Base-by-base conservation (phyloP, 2,888 invertebrate genomes). In the Yponomeuta malinellus region DNA sequence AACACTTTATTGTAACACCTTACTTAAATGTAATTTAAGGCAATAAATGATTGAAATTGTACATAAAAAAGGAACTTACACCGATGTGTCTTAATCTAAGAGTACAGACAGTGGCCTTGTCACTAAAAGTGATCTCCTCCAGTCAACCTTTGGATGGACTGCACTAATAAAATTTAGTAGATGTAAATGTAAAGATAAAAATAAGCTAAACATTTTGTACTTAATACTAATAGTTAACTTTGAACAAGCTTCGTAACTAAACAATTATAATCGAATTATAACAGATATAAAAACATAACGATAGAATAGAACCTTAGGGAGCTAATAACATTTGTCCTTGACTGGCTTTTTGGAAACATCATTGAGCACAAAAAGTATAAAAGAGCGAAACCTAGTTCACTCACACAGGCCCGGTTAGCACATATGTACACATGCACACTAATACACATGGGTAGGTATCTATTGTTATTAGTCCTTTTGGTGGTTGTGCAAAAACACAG, bases 401-500 rank as follows among this genome's bases (percentile, higher is more conserved):
- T 43, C 75, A 75, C 76, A 75, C 74, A 75, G 31, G 63, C 63
- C 10, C 52, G 37, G 63, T 2, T 29, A 48, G 23, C 29, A 52
- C 48, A 52, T 59, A 31, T 48, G 23, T 69, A 52, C 74, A 74
- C 73, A 76, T 73, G 71, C 75, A 78, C 78, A 74, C 81, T 82
- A 80, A 83, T 78, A 79, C 71, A 74, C 76, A 84, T 52, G 63
- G 33, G 43, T 69, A 64, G 43, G 43, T 63, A 37, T 33, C 72
- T 72, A 73, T 87, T 87, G 84, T 87, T 85, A 78, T 83, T 86
- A 80, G 80, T 74, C 78, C 76, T 75, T 78, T 59, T 59, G 52
- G 52, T 75, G 79, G 75, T 74, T 78, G 79, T 83, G 88, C 87
- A 90, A 91, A 92, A 90, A 91, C 84, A 79, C 81, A 87, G 83